Percentiles rank a stretch among this genome's conserved stretches.
Conservation (phyloP, 2,888 invertebrate genomes). For the Acleris holmiana region DNA sequence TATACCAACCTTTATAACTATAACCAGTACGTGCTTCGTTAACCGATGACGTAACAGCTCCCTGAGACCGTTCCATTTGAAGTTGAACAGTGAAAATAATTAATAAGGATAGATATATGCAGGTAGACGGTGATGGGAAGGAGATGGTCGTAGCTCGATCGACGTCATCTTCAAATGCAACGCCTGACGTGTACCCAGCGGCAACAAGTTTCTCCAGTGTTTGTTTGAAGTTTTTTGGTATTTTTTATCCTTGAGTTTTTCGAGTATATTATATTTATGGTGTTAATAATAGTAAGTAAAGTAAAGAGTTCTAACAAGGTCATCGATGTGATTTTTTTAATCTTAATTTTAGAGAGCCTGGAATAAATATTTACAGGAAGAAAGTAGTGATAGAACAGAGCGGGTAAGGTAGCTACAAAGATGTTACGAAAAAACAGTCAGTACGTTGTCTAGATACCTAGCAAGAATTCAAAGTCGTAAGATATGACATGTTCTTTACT, state of each 20-base stretch:
- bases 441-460: too few relatives aligned
- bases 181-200: slow-evolving; percentile 68
- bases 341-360: too few relatives aligned
- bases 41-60: slow-evolving; percentile 72
- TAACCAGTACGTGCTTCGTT: slow-evolving; percentile 64
- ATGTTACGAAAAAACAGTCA: too few relatives aligned
- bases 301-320: too few relatives aligned
- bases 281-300: too few relatives aligned
- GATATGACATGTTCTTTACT: too few relatives aligned
- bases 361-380: too few relatives aligned
- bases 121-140: slow-evolving; percentile 72
- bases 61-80: slow-evolving; percentile 67
- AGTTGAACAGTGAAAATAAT: slow-evolving; percentile 63
- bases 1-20: slow-evolving; percentile 37
- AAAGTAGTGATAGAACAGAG: too few relatives aligned
- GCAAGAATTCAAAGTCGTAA: too few relatives aligned
- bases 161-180: slow-evolving; percentile 74
- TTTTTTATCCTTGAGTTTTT: background rate
- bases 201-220: slow-evolving; percentile 61
- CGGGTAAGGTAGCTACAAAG: too few relatives aligned
- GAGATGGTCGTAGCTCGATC: slow-evolving; percentile 72
- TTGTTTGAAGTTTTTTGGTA: slow-evolving; percentile 12
- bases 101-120: slow-evolving; percentile 68
- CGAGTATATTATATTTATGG: too few relatives aligned
- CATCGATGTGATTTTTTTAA: too few relatives aligned